Base-by-base conservation (phyloP, 2,113 vertebrate genomes). In the Thunnus maccoyii region DNA sequence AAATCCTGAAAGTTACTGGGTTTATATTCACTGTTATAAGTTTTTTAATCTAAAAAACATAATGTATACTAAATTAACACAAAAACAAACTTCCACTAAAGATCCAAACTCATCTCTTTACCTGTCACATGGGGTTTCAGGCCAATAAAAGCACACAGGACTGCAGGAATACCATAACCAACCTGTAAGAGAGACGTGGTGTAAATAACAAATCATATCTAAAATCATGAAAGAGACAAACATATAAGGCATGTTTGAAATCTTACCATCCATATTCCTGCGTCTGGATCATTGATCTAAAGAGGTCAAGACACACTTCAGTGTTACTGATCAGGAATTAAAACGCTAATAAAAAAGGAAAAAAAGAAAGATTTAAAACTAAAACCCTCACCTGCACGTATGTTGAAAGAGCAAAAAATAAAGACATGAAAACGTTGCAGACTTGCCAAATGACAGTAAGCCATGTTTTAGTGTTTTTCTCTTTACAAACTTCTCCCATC, bases 101-200 rank as follows among this genome's bases (percentile, higher is more conserved):
- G 0, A 16, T 12, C 6, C 17, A 30, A 20, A 36, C 51, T 0
- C 11, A 8, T 76, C 12, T 18, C 2, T 15, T 2, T 96, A 98
- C 98, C 97, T 94, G 98, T 97, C 88, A 97, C 50, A 12, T 90
- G 92, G 52, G 97, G 96, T 5, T 88, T 94, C 52, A 96, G 72
- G 85, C 92, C 91, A 73, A 99, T 90, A 4, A 94, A 90, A 17
- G 95, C 92, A 0, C 96, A 94, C 63, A 99, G 94, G 17, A 82
- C 81, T 1, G 97, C 94, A 56, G 98, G 98, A 20, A 97, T 89
- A 2, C 83, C 80, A 30, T 99, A 99, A 10, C 93, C 93, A 48
- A 95, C 93, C 98, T 99, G 91, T 76, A 67, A 85, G 58, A 84
- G 4, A 52, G 63, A 75, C n/a, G 1, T 3, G 10, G 1, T 0